Base-by-base conservation (phyloP, 1,140 invertebrate genomes). In the Phthorimaea operculella region DNA sequence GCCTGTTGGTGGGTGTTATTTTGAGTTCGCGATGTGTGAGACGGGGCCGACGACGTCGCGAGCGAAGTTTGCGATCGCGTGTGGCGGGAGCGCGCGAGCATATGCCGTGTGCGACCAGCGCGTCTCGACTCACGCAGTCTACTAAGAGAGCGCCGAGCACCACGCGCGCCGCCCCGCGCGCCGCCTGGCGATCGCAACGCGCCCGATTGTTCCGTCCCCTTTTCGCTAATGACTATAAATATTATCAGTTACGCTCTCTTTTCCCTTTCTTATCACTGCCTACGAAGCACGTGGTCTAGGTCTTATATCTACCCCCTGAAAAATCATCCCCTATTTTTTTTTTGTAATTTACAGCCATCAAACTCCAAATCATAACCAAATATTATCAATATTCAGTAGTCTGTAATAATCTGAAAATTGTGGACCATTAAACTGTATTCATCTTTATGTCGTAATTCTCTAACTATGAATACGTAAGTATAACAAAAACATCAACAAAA, bases 191-290 rank as follows among this genome's bases (percentile, higher is more conserved):
- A 73, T 68, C 66, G 64, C 73, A 72, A 69, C 70, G 65, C 76
- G 64, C 66, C 68, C 69, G 62, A 73, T 75, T 77, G 79, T 83
- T 74, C 79, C 79, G 77, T 81, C 81, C 81, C 81, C 81, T 84
- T 84, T 83, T 83, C 78, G 78, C 81, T 83, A 84, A 84, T 84
- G 62, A 83, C 81, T 79, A 82, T 82, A 79, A 82, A 85, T 82
- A 85, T 83, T 84, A 83, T 84, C 81, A 83, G 72, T 78, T 72
- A 78, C 72, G 71, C 75, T 81, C 76, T 79, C 72, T 74, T 79
- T 78, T 76, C 69, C 70, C 67, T 77, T 68, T 71, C 76, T 84
- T 84, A 84, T 84, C 81, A 84, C 72, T 69, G 63, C 72, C 68
- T 51, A 65, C 68, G 62, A 60, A 72, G 62, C 80, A 81, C 74